Evolutionary conservation across 1,140 invertebrate species (phyloP).

Genomic region (Apis dorsata): DNA sequence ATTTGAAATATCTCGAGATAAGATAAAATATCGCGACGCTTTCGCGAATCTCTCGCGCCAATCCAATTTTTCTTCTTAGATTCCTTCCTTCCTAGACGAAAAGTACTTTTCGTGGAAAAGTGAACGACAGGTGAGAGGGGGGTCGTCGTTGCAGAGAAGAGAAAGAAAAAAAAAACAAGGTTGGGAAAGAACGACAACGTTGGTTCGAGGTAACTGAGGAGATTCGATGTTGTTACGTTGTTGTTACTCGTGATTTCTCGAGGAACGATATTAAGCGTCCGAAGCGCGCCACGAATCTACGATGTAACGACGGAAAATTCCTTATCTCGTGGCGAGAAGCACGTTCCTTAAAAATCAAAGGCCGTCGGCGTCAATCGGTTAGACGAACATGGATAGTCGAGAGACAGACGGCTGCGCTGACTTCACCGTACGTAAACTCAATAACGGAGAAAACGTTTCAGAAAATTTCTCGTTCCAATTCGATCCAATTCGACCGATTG

Average conservation of each 20-base stretch:
- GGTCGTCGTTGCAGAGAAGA: too few relatives aligned
- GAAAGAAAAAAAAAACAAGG: too few relatives aligned
- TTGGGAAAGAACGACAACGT: too few relatives aligned
- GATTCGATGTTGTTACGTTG: neutral
- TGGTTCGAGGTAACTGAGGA: neutral
- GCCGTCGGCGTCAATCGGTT: conserved; percentile 57
- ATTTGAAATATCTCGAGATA: too few relatives aligned
- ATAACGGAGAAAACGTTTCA: neutral
- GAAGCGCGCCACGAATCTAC: conserved; percentile 36
- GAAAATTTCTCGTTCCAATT: neutral
- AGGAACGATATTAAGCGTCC: conserved; percentile 53
- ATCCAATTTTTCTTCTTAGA: too few relatives aligned
- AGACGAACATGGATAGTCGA: conserved; percentile 32
- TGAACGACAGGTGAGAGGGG: too few relatives aligned
- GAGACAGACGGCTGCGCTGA: conserved; percentile 19
- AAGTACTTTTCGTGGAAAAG: too few relatives aligned
- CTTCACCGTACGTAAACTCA: too few relatives aligned
- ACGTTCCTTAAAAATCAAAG: conserved; percentile 69
- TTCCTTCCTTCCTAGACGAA: too few relatives aligned
- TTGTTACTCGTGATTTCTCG: neutral
- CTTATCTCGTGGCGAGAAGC: conserved; percentile 65
- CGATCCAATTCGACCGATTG: neutral
- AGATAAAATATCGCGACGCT: too few relatives aligned
- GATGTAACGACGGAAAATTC: conserved; percentile 71
- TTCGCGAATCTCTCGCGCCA: too few relatives aligned